Base-by-base conservation (phyloP, 2,113 vertebrate species). In the Garra rufa region DNA sequence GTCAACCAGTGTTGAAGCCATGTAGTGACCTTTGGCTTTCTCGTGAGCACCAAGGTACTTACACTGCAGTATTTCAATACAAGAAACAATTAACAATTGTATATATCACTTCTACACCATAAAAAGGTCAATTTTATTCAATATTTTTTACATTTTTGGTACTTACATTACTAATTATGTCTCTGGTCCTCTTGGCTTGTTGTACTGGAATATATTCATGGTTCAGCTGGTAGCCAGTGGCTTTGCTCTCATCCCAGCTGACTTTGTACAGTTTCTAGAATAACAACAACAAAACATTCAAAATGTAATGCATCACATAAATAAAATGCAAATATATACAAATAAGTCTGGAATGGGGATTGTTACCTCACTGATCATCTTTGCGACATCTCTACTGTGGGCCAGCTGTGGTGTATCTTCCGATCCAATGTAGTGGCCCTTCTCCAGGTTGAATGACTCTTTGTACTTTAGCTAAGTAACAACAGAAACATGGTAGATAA, bases 1-100 rank as follows among this genome's bases (percentile, higher is more conserved):
- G 89, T 99, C 98, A 6, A 93, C 90, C 26, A 98, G 94, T 0
- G 96, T 96, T 14, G 92, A 95, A 82, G 98, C 98, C 93, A 99
- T 90, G 91, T 99, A 99, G 89, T 99, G 97, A 19, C 97, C 98
- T 82, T 98, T 99, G 81, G 93, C 93, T 91, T 98, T 98, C 92
- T 97, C 97, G 84, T 97, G 96, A 0, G 87, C 69, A 34, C 95
- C 94, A 85, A 99, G 96, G 84, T 99, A 99, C 90, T 98, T 98
- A 15, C 86, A 93, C 98, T 99, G 92, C 21, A 88, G 92, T 88
- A 59, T 87, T 83, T 1, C 5, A 87, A 24, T 61, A 65, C 0
- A 70, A 26, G 9, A 44, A 63, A 19, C 52, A 67, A 76, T 28
- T 3, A 13, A 71, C 21, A 26, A 74, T 83, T 9, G 28, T 3